Base-by-base conservation (phyloP, 2,113 vertebrate genomes). In the Camelus dromedarius region DNA sequence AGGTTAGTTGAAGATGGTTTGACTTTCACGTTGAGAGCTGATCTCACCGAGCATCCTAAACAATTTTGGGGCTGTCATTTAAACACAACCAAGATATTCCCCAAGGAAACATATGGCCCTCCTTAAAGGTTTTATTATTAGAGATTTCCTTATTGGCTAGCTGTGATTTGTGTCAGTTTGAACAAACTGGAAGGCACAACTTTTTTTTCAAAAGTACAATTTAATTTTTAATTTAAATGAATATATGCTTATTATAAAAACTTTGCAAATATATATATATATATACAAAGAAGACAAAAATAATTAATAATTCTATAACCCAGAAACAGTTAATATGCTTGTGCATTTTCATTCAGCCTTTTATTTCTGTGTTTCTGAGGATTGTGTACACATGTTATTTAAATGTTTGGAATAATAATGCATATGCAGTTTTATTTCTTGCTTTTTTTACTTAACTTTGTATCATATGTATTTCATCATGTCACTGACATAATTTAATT, bases 151-250 rank as follows among this genome's bases (percentile, higher is more conserved):
- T 79, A 84, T 84, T 91, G 79, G 28, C 30, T 64, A 93, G 64
- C 18, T 70, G 73, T 73, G 24, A 83, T 52, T 91, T 89, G 32
- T 84, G 16, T 81, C 32, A 50, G 22, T 69, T 54, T 46, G 32
- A 81, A 88, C 13, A 75, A 38, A 58, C 28, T 80, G 12, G 32
- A 70, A 95, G 32, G 13, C 16, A 80, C 24, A 4, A 38, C 1
- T 50, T 84, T 72, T 72, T 60, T 79, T 88, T 46, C 35, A 79
- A 28, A 67, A 89, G 35, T 14, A 14, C 30, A 82, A 73, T 73
- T 94, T 89, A 62, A 90, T 50, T 82, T 52, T 95, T 90, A 58
- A 60, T 50, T 70, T 72, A 86, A 91, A 69, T 54, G 20, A 81
- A 48, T 64, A 54, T 56, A 64, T 38, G 24, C 35, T 56, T 88